These are phyloP conservation scores for Philhelius pedissequus DNA, from an alignment of 2,888 invertebrate genomes.

Conservation along the genomic window DNA sequence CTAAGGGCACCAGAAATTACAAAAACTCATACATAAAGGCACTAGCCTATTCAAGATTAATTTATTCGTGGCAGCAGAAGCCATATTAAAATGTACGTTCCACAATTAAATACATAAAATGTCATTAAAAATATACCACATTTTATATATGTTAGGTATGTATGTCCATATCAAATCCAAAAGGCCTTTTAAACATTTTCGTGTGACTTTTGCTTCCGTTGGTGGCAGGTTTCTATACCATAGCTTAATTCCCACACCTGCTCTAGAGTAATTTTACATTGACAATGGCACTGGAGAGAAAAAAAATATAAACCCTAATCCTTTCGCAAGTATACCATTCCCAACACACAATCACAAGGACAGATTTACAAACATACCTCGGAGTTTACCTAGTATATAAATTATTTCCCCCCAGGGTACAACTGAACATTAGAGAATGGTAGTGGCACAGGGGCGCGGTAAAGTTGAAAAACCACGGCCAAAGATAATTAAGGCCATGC, in stretches of 20 bases:
- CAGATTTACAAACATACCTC: not conserved
- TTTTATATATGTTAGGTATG: too few relatives aligned
- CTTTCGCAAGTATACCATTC: not conserved
- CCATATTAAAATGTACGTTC: too few relatives aligned
- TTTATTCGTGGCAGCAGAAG: too few relatives aligned
- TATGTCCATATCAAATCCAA: not conserved
- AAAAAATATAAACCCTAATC: conserved; percentile 9
- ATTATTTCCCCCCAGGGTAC: not conserved
- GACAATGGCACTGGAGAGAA: conserved; percentile 23
- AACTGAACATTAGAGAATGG: not conserved
- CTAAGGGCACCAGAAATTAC: too few relatives aligned
- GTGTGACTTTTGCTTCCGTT: not conserved
- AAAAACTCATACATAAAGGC: too few relatives aligned
- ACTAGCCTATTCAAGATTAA: too few relatives aligned
- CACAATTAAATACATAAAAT: too few relatives aligned
- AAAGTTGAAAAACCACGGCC: conserved; percentile 28
- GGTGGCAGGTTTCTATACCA: too few relatives aligned
- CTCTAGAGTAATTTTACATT: not conserved
- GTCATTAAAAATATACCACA: too few relatives aligned
- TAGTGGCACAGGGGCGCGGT: not conserved
- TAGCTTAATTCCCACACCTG: not conserved
- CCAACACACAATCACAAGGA: not conserved
- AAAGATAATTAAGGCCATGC: conserved; percentile 48
- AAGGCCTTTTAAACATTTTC: not conserved
- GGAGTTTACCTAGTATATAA: not conserved